phyloP scores from a whole-genome alignment of 2,797 vertebrate genomes.

The Luscinia megarhynchos region DNA sequence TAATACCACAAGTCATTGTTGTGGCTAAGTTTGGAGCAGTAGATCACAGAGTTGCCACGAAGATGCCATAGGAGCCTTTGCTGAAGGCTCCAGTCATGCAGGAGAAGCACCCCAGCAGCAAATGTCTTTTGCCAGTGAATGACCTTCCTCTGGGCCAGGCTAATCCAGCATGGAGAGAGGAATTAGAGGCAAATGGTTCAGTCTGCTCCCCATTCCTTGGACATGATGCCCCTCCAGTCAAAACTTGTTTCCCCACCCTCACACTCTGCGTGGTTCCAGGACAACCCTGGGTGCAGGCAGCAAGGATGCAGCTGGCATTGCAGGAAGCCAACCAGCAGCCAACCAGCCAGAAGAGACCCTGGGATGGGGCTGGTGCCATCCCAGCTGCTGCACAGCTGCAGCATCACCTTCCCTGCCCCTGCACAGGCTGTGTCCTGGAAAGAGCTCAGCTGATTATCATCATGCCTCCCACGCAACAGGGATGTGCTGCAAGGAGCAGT shows the following conservation, averaged over 20 bases:
- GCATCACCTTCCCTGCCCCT: neutral
- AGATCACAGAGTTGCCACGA: neutral
- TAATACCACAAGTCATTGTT: neutral
- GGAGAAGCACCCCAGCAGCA: neutral
- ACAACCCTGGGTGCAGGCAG: neutral
- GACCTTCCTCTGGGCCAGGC: neutral
- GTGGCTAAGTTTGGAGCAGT: neutral
- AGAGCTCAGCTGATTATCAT: conserved; percentile 41
- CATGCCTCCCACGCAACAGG: conserved; percentile 46
- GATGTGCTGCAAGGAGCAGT: conserved; percentile 48
- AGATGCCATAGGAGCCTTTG: neutral
- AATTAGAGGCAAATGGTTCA: rapidly evolving
- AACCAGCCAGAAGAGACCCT: neutral
- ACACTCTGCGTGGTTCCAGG: neutral
- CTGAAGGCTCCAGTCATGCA: neutral
- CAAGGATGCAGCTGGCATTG: neutral
- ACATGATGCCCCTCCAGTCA: neutral
- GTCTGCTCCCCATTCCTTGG: neutral
- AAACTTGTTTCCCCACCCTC: neutral
- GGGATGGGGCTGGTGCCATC: neutral
- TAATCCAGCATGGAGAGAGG: neutral
- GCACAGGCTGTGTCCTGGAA: neutral
- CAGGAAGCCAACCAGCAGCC: neutral
- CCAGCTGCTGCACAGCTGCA: neutral
- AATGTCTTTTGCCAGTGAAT: neutral